Evolutionary conservation across 2,888 invertebrate genomes (phyloP).

Genomic region (Hoplodrina ambigua): DNA sequence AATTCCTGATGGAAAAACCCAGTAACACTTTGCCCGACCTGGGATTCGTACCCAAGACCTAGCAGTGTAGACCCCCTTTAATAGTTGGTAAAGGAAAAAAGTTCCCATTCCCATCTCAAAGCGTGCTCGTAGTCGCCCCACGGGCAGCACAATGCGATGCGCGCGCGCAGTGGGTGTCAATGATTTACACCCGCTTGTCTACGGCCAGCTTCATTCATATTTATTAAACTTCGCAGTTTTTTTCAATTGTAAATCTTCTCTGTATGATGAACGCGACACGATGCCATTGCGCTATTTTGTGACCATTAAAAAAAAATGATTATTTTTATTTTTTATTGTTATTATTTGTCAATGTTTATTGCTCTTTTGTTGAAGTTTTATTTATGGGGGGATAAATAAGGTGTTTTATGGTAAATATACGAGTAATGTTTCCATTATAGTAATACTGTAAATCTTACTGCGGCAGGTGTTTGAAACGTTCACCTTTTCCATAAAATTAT

Average conservation of each 20-base stretch:
- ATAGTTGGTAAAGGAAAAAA: conserved; percentile 22
- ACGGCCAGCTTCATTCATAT: conserved; percentile 83
- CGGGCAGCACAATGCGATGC: conserved; percentile 68
- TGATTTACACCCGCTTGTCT: conserved; percentile 81
- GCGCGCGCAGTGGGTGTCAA: conserved; percentile 84
- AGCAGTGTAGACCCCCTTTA: conserved; percentile 1
- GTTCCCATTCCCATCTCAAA: conserved; percentile 18
- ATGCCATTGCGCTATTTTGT: conserved; percentile 68
- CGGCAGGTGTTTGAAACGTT: conserved; percentile 6
- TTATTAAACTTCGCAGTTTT: conserved; percentile 83
- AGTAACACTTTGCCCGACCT: too few relatives aligned
- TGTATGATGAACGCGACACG: conserved; percentile 79
- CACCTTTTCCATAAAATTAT: conserved; percentile 8
- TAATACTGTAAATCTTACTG: conserved; percentile 23
- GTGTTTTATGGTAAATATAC: conserved; percentile 46
- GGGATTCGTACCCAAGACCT: too few relatives aligned
- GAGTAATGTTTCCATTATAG: conserved; percentile 45
- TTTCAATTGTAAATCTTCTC: conserved; percentile 81
- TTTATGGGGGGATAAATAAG: conserved; percentile 46
- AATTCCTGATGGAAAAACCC: too few relatives aligned
- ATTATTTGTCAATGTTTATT: conserved; percentile 56
- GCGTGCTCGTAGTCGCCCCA: conserved; percentile 52
- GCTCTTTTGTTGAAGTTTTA: conserved; percentile 39
- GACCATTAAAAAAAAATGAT: conserved; percentile 29
- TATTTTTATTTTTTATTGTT: conserved; percentile 16